Percentiles rank a stretch among this genome's conserved stretches.
Conservation (phyloP, 1,140 invertebrate species). For the Anoplolepis gracilipes region DNA sequence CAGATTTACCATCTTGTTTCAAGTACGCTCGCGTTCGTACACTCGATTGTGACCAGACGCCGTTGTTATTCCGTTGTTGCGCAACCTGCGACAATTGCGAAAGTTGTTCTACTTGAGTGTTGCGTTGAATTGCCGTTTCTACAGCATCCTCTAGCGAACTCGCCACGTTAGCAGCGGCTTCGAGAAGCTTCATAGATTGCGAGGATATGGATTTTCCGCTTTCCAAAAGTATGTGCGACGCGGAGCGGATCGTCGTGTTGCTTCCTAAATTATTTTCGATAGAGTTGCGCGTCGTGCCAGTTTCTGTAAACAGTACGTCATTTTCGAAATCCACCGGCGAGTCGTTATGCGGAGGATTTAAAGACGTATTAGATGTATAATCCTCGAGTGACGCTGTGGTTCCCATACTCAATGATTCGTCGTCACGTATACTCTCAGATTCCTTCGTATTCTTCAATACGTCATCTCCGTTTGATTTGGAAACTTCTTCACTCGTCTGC, state of each 20-base stretch:
- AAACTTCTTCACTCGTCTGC: conserved; percentile 5
- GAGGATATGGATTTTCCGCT: conserved; percentile 65
- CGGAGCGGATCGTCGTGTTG: not conserved
- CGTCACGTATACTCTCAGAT: conserved; percentile 20
- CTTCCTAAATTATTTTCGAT: not conserved
- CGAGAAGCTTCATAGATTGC: conserved; percentile 85
- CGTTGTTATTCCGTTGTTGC: conserved; percentile 30
- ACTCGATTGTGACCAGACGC: conserved; percentile 7
- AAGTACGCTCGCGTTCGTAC: conserved; percentile 84
- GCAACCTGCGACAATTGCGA: conserved; percentile 7
- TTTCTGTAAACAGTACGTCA: not conserved
- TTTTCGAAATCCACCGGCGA: not conserved
- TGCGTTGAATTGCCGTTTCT: conserved; percentile 85
- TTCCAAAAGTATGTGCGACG: conserved; percentile 20
- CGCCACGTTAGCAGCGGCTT: conserved; percentile 89
- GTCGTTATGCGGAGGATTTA: not conserved
- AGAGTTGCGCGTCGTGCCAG: not conserved
- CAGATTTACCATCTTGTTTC: conserved; percentile 88
- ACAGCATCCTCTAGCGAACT: conserved; percentile 90
- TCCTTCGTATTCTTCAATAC: conserved; percentile 7
- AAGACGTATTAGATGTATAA: not conserved
- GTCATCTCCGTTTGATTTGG: conserved; percentile 1
- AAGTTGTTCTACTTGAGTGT: conserved; percentile 24
- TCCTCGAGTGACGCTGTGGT: conserved; percentile 11
- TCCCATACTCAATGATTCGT: conserved; percentile 12